These are phyloP conservation scores for Notamacropus eugenii DNA, from an alignment of 2,797 vertebrate genomes.

Conservation along the genomic window DNA sequence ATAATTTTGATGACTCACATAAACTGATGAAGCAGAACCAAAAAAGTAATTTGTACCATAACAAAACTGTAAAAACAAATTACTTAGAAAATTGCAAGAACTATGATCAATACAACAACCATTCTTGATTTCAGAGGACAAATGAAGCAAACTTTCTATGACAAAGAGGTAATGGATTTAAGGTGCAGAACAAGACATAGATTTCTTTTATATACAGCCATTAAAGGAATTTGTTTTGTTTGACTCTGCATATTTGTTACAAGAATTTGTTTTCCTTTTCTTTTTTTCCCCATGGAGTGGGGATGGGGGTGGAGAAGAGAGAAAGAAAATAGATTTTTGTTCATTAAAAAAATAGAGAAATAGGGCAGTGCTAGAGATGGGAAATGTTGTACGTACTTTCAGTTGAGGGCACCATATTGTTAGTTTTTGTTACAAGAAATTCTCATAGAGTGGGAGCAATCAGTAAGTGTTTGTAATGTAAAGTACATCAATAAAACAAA, in stretches of 20 bases:
- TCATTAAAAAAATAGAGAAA: not conserved
- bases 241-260: not conserved
- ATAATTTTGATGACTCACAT: not conserved
- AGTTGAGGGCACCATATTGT: not conserved
- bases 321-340: not conserved
- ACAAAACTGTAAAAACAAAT: not conserved
- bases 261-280: not conserved
- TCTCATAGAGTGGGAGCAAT: not conserved
- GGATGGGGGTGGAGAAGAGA: not conserved
- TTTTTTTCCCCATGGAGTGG: not conserved
- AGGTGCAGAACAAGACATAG: too few relatives aligned
- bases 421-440: not conserved
- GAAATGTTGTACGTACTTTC: not conserved
- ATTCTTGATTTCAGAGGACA: not conserved
- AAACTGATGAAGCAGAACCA: not conserved
- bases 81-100: not conserved
- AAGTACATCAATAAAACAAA: not conserved
- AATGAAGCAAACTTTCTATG: not conserved
- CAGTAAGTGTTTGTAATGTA: not conserved
- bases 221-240: not conserved
- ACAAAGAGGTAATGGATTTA: too few relatives aligned
- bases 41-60: not conserved
- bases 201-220: not conserved
- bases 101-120: not conserved
- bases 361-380: not conserved